Percentiles rank a stretch among this genome's conserved stretches.
Evolutionary conservation across 37 sponge, comb jelly and placozoan genomes (phyloP).

Genomic region (Sycon ciliatum): DNA sequence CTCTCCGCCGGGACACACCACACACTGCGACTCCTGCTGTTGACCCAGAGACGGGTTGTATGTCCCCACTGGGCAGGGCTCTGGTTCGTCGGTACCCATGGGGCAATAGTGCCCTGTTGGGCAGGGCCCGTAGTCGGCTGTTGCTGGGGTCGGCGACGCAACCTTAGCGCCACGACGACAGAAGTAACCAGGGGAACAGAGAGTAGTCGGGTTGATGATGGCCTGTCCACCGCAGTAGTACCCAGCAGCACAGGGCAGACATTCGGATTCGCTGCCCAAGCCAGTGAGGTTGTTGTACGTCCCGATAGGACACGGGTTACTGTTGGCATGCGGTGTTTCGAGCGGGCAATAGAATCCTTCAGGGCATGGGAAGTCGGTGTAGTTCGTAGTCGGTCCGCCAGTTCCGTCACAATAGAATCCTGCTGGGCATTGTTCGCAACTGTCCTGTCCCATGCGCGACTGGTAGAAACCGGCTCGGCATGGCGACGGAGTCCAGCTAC

Average conservation of each 20-base stretch:
- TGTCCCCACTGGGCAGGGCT: slow-evolving; percentile 26
- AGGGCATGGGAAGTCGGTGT: slow-evolving; percentile 15
- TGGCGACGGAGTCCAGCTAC: background rate
- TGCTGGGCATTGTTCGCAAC: slow-evolving; percentile 28
- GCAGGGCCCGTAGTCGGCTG: slow-evolving; percentile 25
- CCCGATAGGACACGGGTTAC: slow-evolving; percentile 21
- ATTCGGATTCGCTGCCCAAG: background rate
- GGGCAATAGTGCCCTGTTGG: slow-evolving; percentile 28
- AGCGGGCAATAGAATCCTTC: slow-evolving; percentile 32
- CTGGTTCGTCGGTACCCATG: background rate
- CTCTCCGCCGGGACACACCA: slow-evolving; percentile 16
- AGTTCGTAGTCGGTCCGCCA: slow-evolving; percentile 17
- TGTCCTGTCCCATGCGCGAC: slow-evolving; percentile 15
- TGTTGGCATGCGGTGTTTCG: slow-evolving; percentile 10
- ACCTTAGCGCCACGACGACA: slow-evolving; percentile 19
- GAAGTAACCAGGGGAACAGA: slow-evolving; percentile 29
- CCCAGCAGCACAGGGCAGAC: slow-evolving; percentile 18
- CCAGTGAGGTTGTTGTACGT: slow-evolving; percentile 23
- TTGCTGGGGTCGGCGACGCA: background rate
- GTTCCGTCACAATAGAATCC: slow-evolving; percentile 30
- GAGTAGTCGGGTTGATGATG: background rate
- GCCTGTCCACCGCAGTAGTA: slow-evolving; percentile 14
- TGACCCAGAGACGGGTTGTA: background rate
- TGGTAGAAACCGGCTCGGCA: slow-evolving; percentile 10
- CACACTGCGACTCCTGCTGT: background rate